These are phyloP conservation scores for Liasis olivaceus DNA, from an alignment of 2,797 vertebrate genomes.

Conservation along the genomic window DNA sequence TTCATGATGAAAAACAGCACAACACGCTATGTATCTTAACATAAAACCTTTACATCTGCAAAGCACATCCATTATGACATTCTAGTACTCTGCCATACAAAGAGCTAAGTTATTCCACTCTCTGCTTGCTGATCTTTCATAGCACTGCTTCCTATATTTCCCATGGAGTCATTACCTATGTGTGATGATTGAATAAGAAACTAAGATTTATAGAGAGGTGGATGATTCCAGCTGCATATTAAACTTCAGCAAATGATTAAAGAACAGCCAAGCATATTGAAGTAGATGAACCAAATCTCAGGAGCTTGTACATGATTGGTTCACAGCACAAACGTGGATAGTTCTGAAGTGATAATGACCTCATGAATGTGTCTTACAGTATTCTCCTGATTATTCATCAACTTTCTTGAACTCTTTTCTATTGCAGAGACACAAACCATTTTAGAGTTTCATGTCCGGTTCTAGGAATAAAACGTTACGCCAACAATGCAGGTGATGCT, in stretches of 20 bases:
- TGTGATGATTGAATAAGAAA: background rate
- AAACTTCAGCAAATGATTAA: conserved; percentile 43
- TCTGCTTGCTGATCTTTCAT: background rate
- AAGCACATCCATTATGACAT: background rate
- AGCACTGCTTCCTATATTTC: background rate
- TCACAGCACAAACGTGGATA: conserved; percentile 18
- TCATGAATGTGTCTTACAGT: conserved; percentile 27
- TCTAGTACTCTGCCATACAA: background rate
- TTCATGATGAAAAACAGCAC: background rate
- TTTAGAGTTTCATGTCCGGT: background rate
- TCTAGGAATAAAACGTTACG: background rate
- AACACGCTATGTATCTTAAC: background rate
- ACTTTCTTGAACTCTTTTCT: background rate
- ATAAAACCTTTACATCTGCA: background rate
- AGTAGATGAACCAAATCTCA: background rate
- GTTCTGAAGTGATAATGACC: conserved; percentile 34
- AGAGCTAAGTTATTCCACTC: background rate
- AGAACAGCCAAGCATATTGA: conserved; percentile 11
- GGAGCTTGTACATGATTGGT: background rate
- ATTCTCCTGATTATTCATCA: background rate
- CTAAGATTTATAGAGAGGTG: conserved; percentile 3
- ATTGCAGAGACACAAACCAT: background rate
- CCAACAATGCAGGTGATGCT: background rate
- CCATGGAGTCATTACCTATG: background rate
- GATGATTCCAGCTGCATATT: background rate